Percentiles rank a stretch among this genome's conserved stretches.
These are phyloP conservation scores for Neostethus bicornis DNA, from an alignment of 2,797 vertebrate genomes.

Conservation along the genomic window DNA sequence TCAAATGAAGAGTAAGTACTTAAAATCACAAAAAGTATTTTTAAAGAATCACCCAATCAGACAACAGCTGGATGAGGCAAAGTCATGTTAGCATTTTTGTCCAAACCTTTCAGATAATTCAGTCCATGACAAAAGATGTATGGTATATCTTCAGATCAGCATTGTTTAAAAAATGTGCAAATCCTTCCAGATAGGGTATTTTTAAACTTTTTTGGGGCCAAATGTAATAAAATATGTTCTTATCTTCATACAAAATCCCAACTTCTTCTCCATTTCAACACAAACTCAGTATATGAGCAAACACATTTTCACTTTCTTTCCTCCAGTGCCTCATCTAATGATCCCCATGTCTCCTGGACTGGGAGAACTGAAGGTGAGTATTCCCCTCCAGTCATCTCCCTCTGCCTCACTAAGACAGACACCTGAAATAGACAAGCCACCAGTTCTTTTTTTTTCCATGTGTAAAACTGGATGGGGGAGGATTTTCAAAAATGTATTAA, in stretches of 20 bases:
- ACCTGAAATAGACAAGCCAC: constrained; percentile 63
- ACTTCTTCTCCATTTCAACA: background rate
- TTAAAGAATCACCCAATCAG: no score
- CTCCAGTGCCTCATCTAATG: constrained; percentile 68
- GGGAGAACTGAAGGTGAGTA: constrained; percentile 74
- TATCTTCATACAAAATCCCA: background rate
- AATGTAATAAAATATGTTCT: background rate
- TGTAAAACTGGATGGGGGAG: constrained; percentile 27
- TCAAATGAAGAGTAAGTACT: no score
- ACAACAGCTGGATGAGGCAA: no score
- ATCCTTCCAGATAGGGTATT: background rate
- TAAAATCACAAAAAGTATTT: no score
- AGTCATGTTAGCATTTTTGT: no score
- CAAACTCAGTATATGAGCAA: constrained; percentile 28
- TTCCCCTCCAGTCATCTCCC: constrained; percentile 69
- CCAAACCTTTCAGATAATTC: no score
- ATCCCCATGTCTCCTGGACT: constrained; percentile 70
- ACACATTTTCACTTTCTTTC: constrained; percentile 37
- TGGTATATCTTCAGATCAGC: no score
- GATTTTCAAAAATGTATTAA: constrained; percentile 76
- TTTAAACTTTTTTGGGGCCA: background rate
- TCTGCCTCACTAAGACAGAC: constrained; percentile 62
- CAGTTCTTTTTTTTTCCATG: constrained; percentile 17
- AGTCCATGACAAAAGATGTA: no score
- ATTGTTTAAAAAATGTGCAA: no score